Evolutionary conservation across 1,140 invertebrate genomes (phyloP).

Genomic region (Euura saliciscinereae): DNA sequence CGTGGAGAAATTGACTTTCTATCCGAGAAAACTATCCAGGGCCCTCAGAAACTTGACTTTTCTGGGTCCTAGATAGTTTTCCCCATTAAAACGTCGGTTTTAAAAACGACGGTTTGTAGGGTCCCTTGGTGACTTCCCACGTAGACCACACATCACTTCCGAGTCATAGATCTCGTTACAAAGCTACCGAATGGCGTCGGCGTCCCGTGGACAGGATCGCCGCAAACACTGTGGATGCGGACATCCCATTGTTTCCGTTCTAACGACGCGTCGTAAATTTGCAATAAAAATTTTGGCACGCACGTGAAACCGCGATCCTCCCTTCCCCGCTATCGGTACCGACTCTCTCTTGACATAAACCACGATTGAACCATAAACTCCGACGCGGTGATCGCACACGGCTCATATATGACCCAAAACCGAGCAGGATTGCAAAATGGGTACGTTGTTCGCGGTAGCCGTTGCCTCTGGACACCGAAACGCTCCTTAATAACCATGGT

Average conservation of each 20-base stretch:
- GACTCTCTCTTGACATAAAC: too few relatives aligned
- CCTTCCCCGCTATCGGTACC: too few relatives aligned
- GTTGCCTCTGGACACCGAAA: neutral
- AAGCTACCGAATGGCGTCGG: neutral
- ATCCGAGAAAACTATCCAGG: too few relatives aligned
- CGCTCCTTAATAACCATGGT: too few relatives aligned
- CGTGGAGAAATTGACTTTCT: too few relatives aligned
- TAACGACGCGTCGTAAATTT: neutral
- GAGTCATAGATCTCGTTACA: constrained; percentile 7
- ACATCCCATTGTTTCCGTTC: constrained; percentile 1
- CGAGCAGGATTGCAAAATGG: too few relatives aligned
- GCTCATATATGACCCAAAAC: too few relatives aligned
- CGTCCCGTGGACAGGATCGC: neutral
- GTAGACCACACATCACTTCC: neutral
- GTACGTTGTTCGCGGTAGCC: neutral
- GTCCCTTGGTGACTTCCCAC: too few relatives aligned
- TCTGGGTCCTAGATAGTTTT: too few relatives aligned
- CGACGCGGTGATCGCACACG: neutral
- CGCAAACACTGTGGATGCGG: neutral
- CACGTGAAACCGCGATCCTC: neutral
- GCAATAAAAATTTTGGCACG: constrained; percentile 5
- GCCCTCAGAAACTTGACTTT: too few relatives aligned
- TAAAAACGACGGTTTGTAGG: too few relatives aligned
- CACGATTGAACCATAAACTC: neutral
- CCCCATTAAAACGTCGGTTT: too few relatives aligned